Conservation (phyloP, 2,113 vertebrate genomes). For the Atractosteus spatula region DNA sequence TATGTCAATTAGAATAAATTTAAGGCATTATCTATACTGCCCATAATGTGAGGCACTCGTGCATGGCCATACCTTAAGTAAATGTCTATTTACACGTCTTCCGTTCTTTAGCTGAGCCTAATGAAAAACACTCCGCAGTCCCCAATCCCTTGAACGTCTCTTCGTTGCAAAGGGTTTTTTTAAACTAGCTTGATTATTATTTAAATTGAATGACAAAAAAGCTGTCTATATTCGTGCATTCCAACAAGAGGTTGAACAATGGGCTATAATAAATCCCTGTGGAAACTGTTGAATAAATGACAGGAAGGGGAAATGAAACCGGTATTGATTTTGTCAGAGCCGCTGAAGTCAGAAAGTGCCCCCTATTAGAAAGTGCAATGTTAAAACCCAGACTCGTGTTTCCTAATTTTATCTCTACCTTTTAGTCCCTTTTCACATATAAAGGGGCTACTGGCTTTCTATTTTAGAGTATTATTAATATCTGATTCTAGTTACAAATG, state of each 20-base stretch:
- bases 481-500: too few relatives aligned
- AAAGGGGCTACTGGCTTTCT: too few relatives aligned
- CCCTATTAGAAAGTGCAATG: neutral
- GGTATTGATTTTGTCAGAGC: slow-evolving; percentile 13
- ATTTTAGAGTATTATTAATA: too few relatives aligned
- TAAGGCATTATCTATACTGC: slow-evolving; percentile 55
- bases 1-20: slow-evolving; percentile 73
- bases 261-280: slow-evolving; percentile 10
- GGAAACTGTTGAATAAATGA: slow-evolving; percentile 25
- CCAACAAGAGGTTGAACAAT: neutral
- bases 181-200: slow-evolving; percentile 58
- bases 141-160: slow-evolving; percentile 32
- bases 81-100: slow-evolving; percentile 47
- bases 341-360: slow-evolving; percentile 3
- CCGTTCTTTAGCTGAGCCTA: slow-evolving; percentile 46
- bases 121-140: slow-evolving; percentile 46
- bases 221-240: neutral
- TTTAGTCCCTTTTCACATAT: too few relatives aligned
- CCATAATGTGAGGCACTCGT: slow-evolving; percentile 46
- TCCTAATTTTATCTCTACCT: too few relatives aligned
- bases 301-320: slow-evolving; percentile 27
- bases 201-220: slow-evolving; percentile 60
- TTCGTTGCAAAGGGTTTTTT: neutral
- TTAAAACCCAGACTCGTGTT: neutral
- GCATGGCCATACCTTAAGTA: slow-evolving; percentile 27